A percentile compares a stretch with the other conserved stretches of the same genome.
These are phyloP conservation scores for Peromyscus nudipes DNA, from an alignment of 2,797 vertebrate species.

Conservation along the genomic window DNA sequence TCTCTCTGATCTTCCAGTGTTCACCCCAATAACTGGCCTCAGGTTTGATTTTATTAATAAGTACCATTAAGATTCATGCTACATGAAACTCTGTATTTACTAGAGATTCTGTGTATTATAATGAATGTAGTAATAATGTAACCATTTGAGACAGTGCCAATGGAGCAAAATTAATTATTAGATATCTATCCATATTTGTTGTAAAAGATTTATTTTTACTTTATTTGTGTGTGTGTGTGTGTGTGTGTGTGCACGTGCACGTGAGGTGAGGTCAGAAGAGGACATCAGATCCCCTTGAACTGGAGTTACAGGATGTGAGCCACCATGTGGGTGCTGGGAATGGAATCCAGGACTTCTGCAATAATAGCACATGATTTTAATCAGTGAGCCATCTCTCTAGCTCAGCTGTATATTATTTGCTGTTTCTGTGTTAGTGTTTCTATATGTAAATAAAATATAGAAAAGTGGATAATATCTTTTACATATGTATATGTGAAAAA, in stretches of 20 bases:
- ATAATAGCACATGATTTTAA: neutral
- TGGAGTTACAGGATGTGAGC: neutral
- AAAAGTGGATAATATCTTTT: neutral
- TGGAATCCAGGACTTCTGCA: neutral
- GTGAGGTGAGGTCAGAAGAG: too few species aligned
- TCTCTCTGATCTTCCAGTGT: too few species aligned
- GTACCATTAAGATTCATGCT: too few species aligned
- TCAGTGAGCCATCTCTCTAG: neutral
- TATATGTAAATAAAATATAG: neutral
- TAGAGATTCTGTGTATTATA: neutral
- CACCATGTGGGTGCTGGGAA: neutral
- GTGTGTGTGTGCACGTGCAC: neutral
- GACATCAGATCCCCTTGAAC: neutral
- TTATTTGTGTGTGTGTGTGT: neutral
- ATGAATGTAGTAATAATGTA: neutral
- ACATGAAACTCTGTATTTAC: too few species aligned
- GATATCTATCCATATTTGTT: neutral
- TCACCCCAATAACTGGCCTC: too few species aligned
- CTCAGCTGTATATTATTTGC: neutral
- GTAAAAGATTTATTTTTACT: neutral
- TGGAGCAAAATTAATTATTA: neutral
- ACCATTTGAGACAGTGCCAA: neutral
- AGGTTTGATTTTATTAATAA: too few species aligned
- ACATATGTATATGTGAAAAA: neutral
- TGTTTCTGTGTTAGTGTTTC: too few species aligned